Base-by-base conservation (phyloP, 2,113 vertebrate species). In the Phyllostomus discolor region DNA sequence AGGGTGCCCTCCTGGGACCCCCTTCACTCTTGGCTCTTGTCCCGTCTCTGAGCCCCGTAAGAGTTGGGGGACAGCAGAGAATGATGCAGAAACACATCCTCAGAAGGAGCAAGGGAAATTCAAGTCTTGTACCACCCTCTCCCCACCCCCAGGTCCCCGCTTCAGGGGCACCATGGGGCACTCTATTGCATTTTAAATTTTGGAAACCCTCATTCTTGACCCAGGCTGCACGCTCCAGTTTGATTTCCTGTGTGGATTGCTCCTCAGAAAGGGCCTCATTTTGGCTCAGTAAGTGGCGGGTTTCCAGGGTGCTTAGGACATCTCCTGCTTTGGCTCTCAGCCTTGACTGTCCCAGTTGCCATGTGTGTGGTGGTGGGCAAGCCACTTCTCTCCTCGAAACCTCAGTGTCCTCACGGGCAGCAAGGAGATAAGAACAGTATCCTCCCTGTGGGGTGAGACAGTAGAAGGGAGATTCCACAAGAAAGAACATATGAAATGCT, bases 191-290 rank as follows among this genome's bases (percentile, higher is more conserved):
- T 16, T 46, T 86, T 28, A 16, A 33, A 26, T 46, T 43, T 31
- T 4, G 67, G 86, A 48, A 48, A 1, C 4, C 26, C 41, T 54
- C 35, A 5, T 33, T 54, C 72, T 72, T 9, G 15, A 33, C 22
- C 20, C 22, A 43, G 2, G 12, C 24, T 46, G 0, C 2, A 4
- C 2, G 14, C 16, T 54, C 0, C 11, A 2, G 0, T 28, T 84
- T 38, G 52, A 76, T 24, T 83, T 82, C 69, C 86, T 10, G 0
- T 12, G 15, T 31, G 17, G 33, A 6, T 1, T 4, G 70, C 43
- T 35, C 14, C 35, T 50, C 12, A 84, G 66, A 78, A 72, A 59
- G 35, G 0, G 0, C 43, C 46, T 69, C 17, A 1, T 26, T 67
- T 57, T 22, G 52, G 10, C 82, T 33, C 5, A 11, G 28, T 5